Evolutionary conservation across 1,140 invertebrate genomes (phyloP).

Genomic region (Euwallacea fornicatus): DNA sequence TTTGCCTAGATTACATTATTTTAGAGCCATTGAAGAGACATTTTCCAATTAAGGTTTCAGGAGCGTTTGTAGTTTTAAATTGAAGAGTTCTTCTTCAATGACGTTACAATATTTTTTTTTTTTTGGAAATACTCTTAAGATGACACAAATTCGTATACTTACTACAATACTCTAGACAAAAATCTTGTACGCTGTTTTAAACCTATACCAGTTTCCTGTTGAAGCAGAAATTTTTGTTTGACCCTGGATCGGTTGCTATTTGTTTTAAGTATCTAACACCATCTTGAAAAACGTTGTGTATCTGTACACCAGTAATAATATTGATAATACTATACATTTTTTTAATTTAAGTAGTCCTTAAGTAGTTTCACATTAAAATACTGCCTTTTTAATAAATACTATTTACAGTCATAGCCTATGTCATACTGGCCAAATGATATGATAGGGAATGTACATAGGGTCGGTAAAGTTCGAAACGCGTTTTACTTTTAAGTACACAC

Average conservation of each 20-base stretch:
- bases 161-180: conserved; percentile 35
- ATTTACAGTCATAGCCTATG: conserved; percentile 48
- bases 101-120: not conserved
- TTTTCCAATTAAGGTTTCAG: not conserved
- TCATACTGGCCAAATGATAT: conserved; percentile 53
- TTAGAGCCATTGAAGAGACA: not conserved
- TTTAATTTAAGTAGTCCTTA: conserved; percentile 31
- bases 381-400: conserved; percentile 43
- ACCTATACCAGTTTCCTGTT: conserved; percentile 33
- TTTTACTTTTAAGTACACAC: conserved; percentile 16
- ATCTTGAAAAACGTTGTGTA: conserved; percentile 32
- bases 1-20: conserved; percentile 11
- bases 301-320: conserved; percentile 33
- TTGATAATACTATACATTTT: conserved; percentile 36
- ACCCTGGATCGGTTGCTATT: conserved; percentile 43
- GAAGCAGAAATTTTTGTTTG: conserved; percentile 34
- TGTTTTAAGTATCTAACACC: conserved; percentile 32
- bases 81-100: conserved; percentile 6
- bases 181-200: conserved; percentile 24
- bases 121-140: not conserved
- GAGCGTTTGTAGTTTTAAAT: not conserved
- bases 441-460: conserved; percentile 53
- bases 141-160: conserved; percentile 36
- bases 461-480: conserved; percentile 35
- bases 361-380: conserved; percentile 36